A percentile compares a stretch with the other conserved stretches of the same genome.
These are phyloP conservation scores for Andrena cerasifolii DNA, from an alignment of 1,140 invertebrate genomes.

Conservation along the genomic window DNA sequence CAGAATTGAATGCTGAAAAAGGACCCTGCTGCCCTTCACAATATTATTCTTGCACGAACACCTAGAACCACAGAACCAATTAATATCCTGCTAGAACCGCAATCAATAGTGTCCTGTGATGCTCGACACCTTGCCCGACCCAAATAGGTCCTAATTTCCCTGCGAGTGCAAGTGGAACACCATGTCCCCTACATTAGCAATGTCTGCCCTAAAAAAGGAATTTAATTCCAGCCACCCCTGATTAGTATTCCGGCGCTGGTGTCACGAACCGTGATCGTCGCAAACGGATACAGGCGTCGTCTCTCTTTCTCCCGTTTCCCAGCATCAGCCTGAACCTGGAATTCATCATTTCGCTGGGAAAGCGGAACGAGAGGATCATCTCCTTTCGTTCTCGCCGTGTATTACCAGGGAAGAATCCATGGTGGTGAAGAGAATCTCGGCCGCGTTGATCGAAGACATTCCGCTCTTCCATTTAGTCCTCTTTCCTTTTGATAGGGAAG, in stretches of 20 bases:
- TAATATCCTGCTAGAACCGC: background rate
- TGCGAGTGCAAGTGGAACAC: background rate
- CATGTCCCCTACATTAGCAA: background rate
- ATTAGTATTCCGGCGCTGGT: conserved; percentile 57
- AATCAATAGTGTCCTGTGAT: background rate
- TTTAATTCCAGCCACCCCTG: conserved; percentile 31
- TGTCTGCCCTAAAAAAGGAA: conserved; percentile 12
- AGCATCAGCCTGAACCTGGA: conserved; percentile 25
- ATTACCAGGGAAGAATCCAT: background rate
- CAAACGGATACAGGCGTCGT: conserved; percentile 10
- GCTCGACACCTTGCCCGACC: background rate
- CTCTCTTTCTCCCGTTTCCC: background rate
- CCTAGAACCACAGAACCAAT: background rate
- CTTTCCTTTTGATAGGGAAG: background rate
- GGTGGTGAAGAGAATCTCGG: conserved; percentile 1
- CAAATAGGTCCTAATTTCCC: background rate
- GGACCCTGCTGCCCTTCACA: background rate
- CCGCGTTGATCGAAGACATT: conserved; percentile 55
- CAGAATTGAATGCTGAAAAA: background rate
- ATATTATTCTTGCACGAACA: background rate
- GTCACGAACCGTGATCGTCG: conserved; percentile 31
- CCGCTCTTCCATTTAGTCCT: conserved; percentile 28
- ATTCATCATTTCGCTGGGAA: conserved; percentile 27
- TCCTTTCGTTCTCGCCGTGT: background rate
- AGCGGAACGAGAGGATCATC: conserved; percentile 12